These are phyloP conservation scores for Barnardius zonarius DNA, from an alignment of 2,113 vertebrate species.

Conservation along the genomic window DNA sequence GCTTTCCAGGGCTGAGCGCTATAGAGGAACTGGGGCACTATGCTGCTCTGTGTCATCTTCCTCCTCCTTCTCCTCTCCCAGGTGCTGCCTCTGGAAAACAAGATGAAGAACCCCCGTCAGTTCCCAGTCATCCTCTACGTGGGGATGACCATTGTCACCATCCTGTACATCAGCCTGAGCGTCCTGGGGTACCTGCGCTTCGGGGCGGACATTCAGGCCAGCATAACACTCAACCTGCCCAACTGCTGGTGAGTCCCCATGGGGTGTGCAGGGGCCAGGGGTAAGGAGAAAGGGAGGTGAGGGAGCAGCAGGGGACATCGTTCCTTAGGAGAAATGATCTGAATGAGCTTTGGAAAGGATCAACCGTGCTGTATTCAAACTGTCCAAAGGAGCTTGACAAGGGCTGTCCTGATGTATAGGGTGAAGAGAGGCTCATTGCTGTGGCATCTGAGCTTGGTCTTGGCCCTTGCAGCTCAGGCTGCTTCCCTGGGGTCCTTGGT, in stretches of 20 bases:
- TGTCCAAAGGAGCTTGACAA: not conserved
- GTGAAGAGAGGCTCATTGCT: not conserved
- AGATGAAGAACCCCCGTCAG: constrained; percentile 88
- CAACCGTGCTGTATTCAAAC: accelerated
- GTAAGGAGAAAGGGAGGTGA: not conserved
- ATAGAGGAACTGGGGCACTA: accelerated
- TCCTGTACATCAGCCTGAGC: constrained; percentile 88
- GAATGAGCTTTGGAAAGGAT: not conserved
- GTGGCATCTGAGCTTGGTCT: not conserved
- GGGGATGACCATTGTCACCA: constrained; percentile 88
- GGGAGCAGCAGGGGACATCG: accelerated
- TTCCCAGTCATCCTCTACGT: constrained; percentile 84
- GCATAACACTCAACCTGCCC: constrained; percentile 94
- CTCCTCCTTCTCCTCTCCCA: constrained; percentile 23
- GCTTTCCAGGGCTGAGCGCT: not conserved
- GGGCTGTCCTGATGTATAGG: not conserved
- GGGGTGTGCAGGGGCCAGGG: not conserved
- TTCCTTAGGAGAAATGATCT: not conserved
- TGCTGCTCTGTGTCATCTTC: not conserved
- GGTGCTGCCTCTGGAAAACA: constrained; percentile 96
- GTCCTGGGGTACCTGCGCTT: constrained; percentile 91
- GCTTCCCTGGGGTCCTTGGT: not conserved
- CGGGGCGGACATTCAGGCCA: constrained; percentile 78
- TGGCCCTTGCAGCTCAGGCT: not conserved
- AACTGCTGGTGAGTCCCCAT: constrained; percentile 87